A percentile compares a stretch with the other conserved stretches of the same genome.
phyloP scores from a whole-genome alignment of 2,888 invertebrate genomes.

The Aphodius sticticus region DNA sequence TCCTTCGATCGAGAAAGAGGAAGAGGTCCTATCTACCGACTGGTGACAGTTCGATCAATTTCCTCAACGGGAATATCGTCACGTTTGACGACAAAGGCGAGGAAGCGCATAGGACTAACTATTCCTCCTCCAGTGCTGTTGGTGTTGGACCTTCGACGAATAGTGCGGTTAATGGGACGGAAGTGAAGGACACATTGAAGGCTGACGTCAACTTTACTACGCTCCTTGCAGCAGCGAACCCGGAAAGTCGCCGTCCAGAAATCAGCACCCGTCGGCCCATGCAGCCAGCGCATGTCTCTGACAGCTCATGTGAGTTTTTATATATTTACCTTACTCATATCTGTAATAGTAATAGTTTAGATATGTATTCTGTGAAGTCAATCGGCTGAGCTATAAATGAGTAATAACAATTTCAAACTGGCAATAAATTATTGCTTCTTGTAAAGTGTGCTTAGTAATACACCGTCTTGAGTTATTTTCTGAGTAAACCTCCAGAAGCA shows the following conservation, averaged over 20 bases:
- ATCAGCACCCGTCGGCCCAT: constrained; percentile 51
- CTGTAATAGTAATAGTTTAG: background rate
- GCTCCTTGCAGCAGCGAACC: constrained; percentile 8
- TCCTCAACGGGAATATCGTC: constrained; percentile 13
- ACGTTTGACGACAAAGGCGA: background rate
- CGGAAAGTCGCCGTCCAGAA: constrained; percentile 26
- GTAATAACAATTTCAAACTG: no score
- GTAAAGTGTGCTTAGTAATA: no score
- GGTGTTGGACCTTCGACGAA: constrained; percentile 11
- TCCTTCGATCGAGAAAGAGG: constrained; percentile 23
- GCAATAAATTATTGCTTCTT: no score
- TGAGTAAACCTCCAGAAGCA: background rate
- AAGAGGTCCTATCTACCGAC: constrained; percentile 44
- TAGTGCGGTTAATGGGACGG: constrained; percentile 18
- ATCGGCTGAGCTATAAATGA: no score
- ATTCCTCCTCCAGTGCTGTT: constrained; percentile 11
- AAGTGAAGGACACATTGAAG: constrained; percentile 14
- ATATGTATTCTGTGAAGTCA: background rate
- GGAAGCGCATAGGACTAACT: background rate
- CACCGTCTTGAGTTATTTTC: background rate
- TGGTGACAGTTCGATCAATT: constrained; percentile 37
- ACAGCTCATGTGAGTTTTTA: constrained; percentile 55
- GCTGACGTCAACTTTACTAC: constrained; percentile 14
- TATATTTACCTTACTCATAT: background rate
- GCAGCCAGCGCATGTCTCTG: constrained; percentile 55